phyloP scores from a whole-genome alignment of 2,888 invertebrate species.

The Leptinotarsa peninsularis region DNA sequence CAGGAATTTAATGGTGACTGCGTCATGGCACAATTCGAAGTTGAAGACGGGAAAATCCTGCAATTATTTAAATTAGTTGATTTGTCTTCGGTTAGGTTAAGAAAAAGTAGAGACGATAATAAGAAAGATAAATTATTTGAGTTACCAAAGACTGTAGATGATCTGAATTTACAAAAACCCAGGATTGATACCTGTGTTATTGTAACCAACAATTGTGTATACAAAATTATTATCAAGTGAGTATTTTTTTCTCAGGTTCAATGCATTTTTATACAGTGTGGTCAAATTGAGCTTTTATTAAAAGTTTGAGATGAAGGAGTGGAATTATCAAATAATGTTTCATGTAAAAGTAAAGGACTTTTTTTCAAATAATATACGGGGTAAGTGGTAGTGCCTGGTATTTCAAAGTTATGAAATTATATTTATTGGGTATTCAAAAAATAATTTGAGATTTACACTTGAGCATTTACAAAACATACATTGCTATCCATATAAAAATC shows the following conservation, averaged over 20 bases:
- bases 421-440: too few relatives aligned
- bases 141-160: constrained; percentile 66
- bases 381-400: too few relatives aligned
- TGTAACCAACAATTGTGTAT: constrained; percentile 72
- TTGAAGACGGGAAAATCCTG: constrained; percentile 68
- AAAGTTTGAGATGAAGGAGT: too few relatives aligned
- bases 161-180: constrained; percentile 66
- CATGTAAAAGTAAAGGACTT: too few relatives aligned
- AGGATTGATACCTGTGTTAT: constrained; percentile 71
- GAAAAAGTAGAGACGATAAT: constrained; percentile 57
- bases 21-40: constrained; percentile 70
- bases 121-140: constrained; percentile 60
- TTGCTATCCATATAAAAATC: too few relatives aligned
- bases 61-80: constrained; percentile 68
- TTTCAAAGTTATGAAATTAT: too few relatives aligned
- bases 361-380: too few relatives aligned
- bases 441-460: too few relatives aligned
- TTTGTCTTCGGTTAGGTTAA: constrained; percentile 59
- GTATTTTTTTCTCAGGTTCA: neutral
- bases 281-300: too few relatives aligned
- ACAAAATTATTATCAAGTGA: constrained; percentile 71
- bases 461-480: too few relatives aligned
- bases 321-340: too few relatives aligned
- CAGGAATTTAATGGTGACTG: constrained; percentile 72
- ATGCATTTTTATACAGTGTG: too few relatives aligned